phyloP scores from a whole-genome alignment of 2,797 vertebrate genomes.

The Neostethus bicornis region DNA sequence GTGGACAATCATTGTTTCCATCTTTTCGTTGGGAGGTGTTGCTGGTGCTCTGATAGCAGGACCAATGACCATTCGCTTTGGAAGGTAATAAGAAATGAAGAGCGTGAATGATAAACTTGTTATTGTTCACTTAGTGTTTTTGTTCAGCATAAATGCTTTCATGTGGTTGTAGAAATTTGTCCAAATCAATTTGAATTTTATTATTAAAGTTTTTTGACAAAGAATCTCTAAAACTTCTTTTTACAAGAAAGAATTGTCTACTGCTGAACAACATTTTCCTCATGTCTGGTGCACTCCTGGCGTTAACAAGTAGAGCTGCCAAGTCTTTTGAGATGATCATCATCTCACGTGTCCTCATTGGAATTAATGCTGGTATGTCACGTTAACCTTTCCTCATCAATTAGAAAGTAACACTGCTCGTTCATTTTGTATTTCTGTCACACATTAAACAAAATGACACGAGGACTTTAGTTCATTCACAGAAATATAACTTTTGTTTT shows the following conservation, averaged over 20 bases:
- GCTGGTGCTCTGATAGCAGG: conserved; percentile 85
- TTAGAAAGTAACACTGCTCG: not conserved
- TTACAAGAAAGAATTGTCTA: conserved; percentile 87
- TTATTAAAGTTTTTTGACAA: no score
- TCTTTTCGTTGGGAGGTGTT: conserved; percentile 88
- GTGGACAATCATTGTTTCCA: conserved; percentile 89
- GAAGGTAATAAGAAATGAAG: conserved; percentile 80
- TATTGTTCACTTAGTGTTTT: conserved; percentile 22
- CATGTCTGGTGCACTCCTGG: conserved; percentile 78
- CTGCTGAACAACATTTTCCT: conserved; percentile 89
- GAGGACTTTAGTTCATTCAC: not conserved
- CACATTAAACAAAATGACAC: not conserved
- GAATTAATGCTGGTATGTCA: conserved; percentile 85
- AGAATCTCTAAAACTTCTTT: conserved; percentile 23
- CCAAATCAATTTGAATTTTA: not conserved
- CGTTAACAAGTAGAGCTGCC: conserved; percentile 81
- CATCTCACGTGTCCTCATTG: conserved; percentile 85
- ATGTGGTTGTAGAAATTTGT: not conserved
- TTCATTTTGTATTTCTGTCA: no score
- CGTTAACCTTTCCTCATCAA: not conserved
- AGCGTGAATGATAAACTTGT: conserved; percentile 35
- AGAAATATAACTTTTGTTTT: conserved; percentile 15
- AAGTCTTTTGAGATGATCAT: conserved; percentile 93
- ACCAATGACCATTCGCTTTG: conserved; percentile 86
- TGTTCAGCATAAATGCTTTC: not conserved